Conservation (phyloP, 2,113 vertebrate species). For the Platysteira castanea region DNA sequence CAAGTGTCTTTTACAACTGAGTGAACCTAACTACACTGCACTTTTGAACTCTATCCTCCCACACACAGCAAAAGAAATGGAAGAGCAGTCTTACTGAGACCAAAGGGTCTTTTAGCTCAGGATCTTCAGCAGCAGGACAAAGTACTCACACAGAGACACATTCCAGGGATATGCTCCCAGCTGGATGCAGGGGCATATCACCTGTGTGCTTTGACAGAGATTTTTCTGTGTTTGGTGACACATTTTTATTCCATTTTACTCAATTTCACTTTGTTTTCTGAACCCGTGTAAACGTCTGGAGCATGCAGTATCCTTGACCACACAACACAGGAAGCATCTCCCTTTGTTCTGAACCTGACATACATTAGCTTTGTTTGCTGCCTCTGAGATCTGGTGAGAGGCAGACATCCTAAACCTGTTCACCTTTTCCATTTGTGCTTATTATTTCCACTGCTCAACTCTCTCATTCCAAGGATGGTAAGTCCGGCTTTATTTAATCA, state of each 20-base stretch:
- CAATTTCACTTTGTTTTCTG: background rate
- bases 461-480: background rate
- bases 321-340: background rate
- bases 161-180: background rate
- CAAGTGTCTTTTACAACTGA: background rate
- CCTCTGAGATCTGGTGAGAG: background rate
- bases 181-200: accelerated
- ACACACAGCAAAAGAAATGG: background rate
- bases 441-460: background rate
- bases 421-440: background rate
- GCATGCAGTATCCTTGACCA: background rate
- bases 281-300: background rate
- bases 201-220: background rate
- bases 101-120: background rate
- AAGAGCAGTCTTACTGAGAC: background rate
- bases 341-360: background rate
- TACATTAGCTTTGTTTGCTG: background rate
- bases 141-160: background rate
- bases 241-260: background rate
- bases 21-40: background rate
- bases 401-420: background rate
- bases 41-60: background rate
- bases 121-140: background rate
- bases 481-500: background rate
- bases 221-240: background rate